Evolutionary conservation across 2,888 invertebrate genomes (phyloP).

Genomic region (Apamea sordens): DNA sequence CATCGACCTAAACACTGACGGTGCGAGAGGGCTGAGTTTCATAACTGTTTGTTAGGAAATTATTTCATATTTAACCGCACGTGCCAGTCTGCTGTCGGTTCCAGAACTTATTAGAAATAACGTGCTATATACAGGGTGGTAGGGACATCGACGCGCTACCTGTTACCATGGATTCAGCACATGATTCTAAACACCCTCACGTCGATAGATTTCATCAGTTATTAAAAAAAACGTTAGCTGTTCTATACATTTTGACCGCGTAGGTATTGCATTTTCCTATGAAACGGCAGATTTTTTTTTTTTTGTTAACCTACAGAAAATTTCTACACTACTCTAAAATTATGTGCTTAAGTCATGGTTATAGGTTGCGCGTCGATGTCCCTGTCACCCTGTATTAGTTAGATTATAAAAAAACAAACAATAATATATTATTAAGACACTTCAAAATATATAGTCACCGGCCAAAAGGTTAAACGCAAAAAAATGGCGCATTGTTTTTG

Average conservation of each 20-base stretch:
- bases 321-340: no score
- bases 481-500: slow-evolving; percentile 25
- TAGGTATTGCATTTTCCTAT: no score
- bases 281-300: no score
- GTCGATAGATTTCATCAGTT: no score
- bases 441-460: slow-evolving; percentile 11
- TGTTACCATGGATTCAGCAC: no score
- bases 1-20: not conserved
- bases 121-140: not conserved
- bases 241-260: no score
- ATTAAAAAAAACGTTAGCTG: no score
- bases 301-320: no score
- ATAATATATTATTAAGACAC: slow-evolving; percentile 17
- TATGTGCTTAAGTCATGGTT: no score
- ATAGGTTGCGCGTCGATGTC: no score
- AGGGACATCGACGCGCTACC: no score
- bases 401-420: slow-evolving; percentile 10
- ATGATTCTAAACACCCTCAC: no score
- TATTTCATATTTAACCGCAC: not conserved
- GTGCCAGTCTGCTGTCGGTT: not conserved
- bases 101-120: slow-evolving; percentile 16
- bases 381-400: not conserved
- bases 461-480: slow-evolving; percentile 36
- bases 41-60: not conserved
- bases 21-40: not conserved